phyloP scores from a whole-genome alignment of 2,888 invertebrate genomes.

The Parascotia fuliginaria region DNA sequence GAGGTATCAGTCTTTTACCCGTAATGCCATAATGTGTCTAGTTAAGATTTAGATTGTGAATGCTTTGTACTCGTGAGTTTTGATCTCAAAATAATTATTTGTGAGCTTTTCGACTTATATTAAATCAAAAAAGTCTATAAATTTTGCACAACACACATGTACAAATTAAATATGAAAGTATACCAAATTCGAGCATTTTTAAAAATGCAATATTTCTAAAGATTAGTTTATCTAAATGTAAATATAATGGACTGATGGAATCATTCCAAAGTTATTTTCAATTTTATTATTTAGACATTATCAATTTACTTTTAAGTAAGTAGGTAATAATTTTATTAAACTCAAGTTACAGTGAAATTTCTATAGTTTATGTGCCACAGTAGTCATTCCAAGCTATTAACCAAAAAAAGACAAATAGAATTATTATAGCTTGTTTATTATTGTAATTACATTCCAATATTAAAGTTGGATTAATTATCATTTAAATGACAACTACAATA shows the following conservation, averaged over 20 bases:
- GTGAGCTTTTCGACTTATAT: constrained; percentile 18
- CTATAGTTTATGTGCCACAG: constrained; percentile 11
- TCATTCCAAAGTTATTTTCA: constrained; percentile 53
- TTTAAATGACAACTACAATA: constrained; percentile 16
- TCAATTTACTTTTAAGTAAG: constrained; percentile 19
- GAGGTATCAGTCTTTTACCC: too few relatives aligned
- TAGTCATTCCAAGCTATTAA: constrained; percentile 20
- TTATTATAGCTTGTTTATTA: not conserved
- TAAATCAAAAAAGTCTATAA: not conserved
- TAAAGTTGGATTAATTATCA: constrained; percentile 2
- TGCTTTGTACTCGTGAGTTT: constrained; percentile 63
- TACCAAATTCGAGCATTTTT: not conserved
- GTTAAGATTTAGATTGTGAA: constrained; percentile 30
- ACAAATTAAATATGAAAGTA: not conserved
- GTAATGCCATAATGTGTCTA: not conserved
- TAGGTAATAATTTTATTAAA: constrained; percentile 16
- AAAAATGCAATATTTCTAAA: constrained; percentile 12
- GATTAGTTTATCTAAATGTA: constrained; percentile 6
- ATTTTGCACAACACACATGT: not conserved
- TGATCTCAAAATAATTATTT: constrained; percentile 63
- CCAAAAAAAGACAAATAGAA: constrained; percentile 7
- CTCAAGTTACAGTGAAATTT: constrained; percentile 8
- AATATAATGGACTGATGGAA: constrained; percentile 49
- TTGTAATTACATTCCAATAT: constrained; percentile 5
- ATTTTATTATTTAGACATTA: constrained; percentile 17